Conservation (phyloP, 2,888 invertebrate genomes). For the Leptinotarsa juncta region DNA sequence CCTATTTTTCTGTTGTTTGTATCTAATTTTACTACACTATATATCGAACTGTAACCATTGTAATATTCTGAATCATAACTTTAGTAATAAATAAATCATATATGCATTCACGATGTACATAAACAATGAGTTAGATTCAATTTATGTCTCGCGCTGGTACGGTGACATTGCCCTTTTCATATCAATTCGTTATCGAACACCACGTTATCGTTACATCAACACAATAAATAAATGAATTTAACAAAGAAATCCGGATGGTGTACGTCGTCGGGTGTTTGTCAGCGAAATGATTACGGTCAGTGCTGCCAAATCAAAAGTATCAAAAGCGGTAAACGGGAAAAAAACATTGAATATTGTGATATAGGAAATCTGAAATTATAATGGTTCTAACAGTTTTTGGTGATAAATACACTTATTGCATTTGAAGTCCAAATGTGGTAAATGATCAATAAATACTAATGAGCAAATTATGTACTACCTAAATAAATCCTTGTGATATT, state of each 20-base stretch:
- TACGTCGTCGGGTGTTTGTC: constrained; percentile 7
- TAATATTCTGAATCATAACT: constrained; percentile 13
- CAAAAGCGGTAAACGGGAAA: too few relatives aligned
- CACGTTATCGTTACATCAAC: constrained; percentile 23
- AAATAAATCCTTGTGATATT: too few relatives aligned
- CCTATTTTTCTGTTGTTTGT: too few relatives aligned
- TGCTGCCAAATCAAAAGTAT: too few relatives aligned
- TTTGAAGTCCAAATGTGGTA: too few relatives aligned
- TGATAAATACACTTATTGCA: too few relatives aligned
- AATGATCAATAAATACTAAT: too few relatives aligned
- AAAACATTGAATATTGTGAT: too few relatives aligned
- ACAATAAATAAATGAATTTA: constrained; percentile 7
- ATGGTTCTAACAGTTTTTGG: too few relatives aligned
- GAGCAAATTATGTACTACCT: too few relatives aligned
- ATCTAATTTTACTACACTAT: too few relatives aligned
- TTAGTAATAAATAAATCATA: not conserved
- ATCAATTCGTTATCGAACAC: constrained; percentile 14
- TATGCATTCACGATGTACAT: not conserved
- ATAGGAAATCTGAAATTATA: too few relatives aligned
- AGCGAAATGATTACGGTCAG: not conserved
- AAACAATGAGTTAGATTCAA: constrained; percentile 16
- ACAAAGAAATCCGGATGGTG: constrained; percentile 17
- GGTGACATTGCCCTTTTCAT: constrained; percentile 19
- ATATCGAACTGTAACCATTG: constrained; percentile 4
- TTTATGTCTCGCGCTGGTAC: not conserved